phyloP scores from a whole-genome alignment of 1,140 invertebrate genomes.

The Paraescarpia echinospica region DNA sequence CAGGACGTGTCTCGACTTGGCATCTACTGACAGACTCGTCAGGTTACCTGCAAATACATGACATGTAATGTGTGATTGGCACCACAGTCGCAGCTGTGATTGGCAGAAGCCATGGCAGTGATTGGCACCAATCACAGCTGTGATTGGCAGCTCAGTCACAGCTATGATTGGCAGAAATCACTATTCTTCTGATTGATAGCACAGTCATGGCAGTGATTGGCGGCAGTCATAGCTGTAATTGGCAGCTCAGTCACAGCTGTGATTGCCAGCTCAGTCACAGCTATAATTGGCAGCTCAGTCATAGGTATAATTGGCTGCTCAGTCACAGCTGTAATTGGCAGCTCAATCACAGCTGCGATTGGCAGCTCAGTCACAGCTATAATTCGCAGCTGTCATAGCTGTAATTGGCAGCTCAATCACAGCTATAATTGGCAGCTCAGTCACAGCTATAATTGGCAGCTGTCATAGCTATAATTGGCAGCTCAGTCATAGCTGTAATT shows the following conservation, averaged over 20 bases:
- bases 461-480: neutral
- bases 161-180: neutral
- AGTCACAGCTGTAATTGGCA: neutral
- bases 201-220: neutral
- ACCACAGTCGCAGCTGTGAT: neutral
- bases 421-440: no score
- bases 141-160: neutral
- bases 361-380: neutral
- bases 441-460: neutral
- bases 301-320: neutral
- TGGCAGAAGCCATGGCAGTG: neutral
- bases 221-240: neutral
- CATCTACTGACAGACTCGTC: conserved; percentile 69
- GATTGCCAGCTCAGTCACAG: no score
- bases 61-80: neutral
- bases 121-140: neutral
- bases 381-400: no score
- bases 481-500: neutral
- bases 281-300: no score
- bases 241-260: no score
- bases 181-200: neutral
- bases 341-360: no score
- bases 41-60: conserved; percentile 56
- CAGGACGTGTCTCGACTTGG: conserved; percentile 64
- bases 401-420: neutral